These are phyloP conservation scores for Gallinago undulata DNA, from an alignment of 2,113 vertebrate species.

Conservation along the genomic window DNA sequence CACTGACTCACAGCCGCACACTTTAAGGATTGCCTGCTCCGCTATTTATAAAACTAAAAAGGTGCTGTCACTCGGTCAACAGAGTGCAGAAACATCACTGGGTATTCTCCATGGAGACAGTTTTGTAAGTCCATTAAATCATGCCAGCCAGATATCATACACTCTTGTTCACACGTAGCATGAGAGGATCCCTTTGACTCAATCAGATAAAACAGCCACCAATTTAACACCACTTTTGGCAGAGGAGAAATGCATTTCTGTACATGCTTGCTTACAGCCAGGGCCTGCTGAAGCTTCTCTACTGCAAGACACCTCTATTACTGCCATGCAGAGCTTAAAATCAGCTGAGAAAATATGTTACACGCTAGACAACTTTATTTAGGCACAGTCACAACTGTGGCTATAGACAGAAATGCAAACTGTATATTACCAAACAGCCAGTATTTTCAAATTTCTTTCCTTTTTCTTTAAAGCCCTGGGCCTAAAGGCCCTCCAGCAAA, in stretches of 20 bases:
- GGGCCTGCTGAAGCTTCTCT: constrained; percentile 15
- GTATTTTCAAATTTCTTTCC: not conserved
- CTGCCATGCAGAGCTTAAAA: not conserved
- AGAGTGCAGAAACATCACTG: not conserved
- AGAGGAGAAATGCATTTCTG: not conserved
- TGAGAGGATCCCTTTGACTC: not conserved
- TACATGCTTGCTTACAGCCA: not conserved
- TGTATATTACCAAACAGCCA: not conserved
- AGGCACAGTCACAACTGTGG: not conserved
- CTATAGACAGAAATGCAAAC: not conserved
- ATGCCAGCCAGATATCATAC: not conserved
- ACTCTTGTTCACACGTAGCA: not conserved
- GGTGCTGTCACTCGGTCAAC: not conserved
- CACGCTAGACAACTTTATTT: not conserved
- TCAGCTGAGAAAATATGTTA: not conserved
- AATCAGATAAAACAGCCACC: not conserved
- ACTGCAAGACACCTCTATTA: not conserved
- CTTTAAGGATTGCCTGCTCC: not conserved
- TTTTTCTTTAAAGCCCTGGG: not conserved
- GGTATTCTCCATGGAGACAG: not conserved
- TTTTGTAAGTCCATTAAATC: not conserved
- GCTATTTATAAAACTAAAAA: not conserved
- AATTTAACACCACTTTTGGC: constrained; percentile 11
- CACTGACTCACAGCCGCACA: not conserved
- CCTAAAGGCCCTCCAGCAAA: not conserved